Conservation (phyloP, 2,113 vertebrate species). For the Hemibagrus wyckioides region DNA sequence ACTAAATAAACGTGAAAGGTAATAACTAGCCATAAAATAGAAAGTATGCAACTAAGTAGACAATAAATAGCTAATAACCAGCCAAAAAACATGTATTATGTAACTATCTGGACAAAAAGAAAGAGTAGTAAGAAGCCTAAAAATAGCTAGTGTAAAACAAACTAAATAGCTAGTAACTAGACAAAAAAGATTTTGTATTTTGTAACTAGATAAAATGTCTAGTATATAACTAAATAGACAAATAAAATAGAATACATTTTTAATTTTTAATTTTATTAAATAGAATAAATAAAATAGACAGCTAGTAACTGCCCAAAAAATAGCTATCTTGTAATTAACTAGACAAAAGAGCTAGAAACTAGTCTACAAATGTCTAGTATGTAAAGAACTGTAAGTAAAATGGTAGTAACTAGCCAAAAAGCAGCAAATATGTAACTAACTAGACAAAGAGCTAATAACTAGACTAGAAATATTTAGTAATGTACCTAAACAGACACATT, state of each 20-base stretch:
- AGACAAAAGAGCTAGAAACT: background rate
- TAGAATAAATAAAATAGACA: background rate
- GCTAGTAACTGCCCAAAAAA: background rate
- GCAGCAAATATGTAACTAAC: background rate
- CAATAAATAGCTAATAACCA: no score
- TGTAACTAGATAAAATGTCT: no score
- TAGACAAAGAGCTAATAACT: background rate
- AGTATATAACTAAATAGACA: background rate
- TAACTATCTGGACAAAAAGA: no score
- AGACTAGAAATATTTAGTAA: background rate
- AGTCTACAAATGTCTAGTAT: background rate
- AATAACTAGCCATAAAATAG: no score
- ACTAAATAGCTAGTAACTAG: background rate
- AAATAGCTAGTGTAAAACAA: no score
- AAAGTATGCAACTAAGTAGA: no score
- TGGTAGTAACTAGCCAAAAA: background rate
- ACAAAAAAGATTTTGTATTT: no score
- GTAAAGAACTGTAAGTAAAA: background rate
- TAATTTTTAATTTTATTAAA: no score
- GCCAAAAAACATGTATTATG: no score
- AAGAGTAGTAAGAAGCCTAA: no score
- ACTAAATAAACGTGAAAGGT: no score
- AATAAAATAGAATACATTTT: background rate
- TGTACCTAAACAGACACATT: no score
- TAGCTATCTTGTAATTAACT: background rate